Percentiles rank a stretch among this genome's conserved stretches.
Evolutionary conservation across 1,140 invertebrate species (phyloP).

Genomic region (Papilio glaucus): DNA sequence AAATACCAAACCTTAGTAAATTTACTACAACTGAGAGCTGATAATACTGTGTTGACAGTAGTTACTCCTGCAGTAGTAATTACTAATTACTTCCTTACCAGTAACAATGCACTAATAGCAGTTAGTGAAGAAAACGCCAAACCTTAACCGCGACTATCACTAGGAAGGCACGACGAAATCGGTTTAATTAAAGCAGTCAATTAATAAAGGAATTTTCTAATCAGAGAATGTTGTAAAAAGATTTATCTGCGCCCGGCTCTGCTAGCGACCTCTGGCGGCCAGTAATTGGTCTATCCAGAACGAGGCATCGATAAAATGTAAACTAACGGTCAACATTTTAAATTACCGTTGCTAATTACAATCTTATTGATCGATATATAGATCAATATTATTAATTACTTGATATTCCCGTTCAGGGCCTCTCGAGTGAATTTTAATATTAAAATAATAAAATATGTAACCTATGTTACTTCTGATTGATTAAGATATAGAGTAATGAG

Average conservation of each 20-base stretch:
- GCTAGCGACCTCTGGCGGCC: conserved; percentile 48
- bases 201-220: conserved; percentile 68
- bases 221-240: conserved; percentile 59
- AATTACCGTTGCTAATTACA: conserved; percentile 27
- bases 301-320: conserved; percentile 27
- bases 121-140: not conserved
- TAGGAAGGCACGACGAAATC: conserved; percentile 46
- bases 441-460: not conserved
- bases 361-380: conserved; percentile 18
- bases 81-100: not conserved
- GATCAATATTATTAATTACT: not conserved
- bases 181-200: conserved; percentile 54
- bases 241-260: conserved; percentile 56
- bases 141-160: conserved; percentile 29
- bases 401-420: not conserved
- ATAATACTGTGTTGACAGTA: not conserved
- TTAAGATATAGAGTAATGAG: too few species aligned
- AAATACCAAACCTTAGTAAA: too few species aligned
- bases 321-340: conserved; percentile 30
- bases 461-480: too few species aligned
- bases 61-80: not conserved
- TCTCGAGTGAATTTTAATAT: not conserved
- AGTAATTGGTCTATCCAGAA: conserved; percentile 47
- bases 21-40: too few species aligned
- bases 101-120: too few species aligned